These are phyloP conservation scores for Trogon melanurus DNA, from an alignment of 2,113 vertebrate genomes.

Conservation along the genomic window DNA sequence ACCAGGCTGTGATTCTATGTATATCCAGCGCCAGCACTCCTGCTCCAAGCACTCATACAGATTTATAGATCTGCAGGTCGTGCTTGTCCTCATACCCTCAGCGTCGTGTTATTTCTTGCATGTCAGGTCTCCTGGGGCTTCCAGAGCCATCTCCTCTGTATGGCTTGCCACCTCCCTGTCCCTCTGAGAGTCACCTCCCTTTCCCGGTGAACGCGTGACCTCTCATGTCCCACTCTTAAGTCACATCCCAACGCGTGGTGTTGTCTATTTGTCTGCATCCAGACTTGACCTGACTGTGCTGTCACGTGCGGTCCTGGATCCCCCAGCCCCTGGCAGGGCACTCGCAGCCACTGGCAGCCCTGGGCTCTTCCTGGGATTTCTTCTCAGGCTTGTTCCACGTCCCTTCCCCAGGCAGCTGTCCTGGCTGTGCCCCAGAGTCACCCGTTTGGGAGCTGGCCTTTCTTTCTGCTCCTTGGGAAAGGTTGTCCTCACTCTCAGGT, in stretches of 20 bases:
- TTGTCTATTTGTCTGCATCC: neutral
- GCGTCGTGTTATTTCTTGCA: rapidly evolving
- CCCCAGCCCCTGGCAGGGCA: neutral
- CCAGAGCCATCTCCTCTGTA: neutral
- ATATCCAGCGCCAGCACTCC: neutral
- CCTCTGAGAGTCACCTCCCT: neutral
- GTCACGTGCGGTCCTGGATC: rapidly evolving
- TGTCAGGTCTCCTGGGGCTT: neutral
- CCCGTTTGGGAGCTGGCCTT: neutral
- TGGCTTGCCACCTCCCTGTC: neutral
- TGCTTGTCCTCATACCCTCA: neutral
- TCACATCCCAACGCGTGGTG: neutral
- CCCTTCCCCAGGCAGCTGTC: neutral
- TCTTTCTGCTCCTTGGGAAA: neutral
- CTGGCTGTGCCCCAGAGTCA: neutral
- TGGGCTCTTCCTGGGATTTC: neutral
- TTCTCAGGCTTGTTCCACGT: rapidly evolving
- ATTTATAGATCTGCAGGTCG: rapidly evolving
- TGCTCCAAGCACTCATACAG: rapidly evolving
- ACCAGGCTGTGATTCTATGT: no score
- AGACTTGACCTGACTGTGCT: neutral
- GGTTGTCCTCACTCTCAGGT: rapidly evolving
- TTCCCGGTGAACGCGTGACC: neutral
- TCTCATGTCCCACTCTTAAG: neutral
- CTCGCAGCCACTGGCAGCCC: rapidly evolving